Percentiles rank a stretch among this genome's conserved stretches.
Conservation (phyloP, 1,140 invertebrate species). For the Drosophila tristis region DNA sequence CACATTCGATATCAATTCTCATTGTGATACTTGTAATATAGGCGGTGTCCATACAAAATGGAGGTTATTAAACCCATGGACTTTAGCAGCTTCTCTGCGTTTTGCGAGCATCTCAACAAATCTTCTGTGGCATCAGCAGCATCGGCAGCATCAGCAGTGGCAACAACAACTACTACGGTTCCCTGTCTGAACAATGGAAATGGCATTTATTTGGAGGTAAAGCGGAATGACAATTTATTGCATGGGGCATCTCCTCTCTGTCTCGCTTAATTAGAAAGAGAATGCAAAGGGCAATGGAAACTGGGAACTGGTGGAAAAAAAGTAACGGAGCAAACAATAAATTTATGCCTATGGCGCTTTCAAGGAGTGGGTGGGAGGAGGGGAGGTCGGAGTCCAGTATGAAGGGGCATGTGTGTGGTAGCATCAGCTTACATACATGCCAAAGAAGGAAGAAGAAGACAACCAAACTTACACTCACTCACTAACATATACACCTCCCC, state of each 20-base stretch:
- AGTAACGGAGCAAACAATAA: slow-evolving; percentile 75
- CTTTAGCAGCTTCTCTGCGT: slow-evolving; percentile 83
- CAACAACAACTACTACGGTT: slow-evolving; percentile 19
- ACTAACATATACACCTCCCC: slow-evolving; percentile 21
- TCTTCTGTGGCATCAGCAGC: slow-evolving; percentile 60
- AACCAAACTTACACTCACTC: slow-evolving; percentile 46
- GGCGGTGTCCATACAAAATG: slow-evolving; percentile 54
- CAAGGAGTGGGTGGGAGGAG: neutral
- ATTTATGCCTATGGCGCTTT: slow-evolving; percentile 81
- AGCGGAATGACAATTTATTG: slow-evolving; percentile 66
- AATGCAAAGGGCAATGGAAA: slow-evolving; percentile 59
- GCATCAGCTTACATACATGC: too few species aligned
- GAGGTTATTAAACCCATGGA: slow-evolving; percentile 84
- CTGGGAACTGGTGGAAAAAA: slow-evolving; percentile 45
- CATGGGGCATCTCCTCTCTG: slow-evolving; percentile 26
- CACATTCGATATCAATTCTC: slow-evolving; percentile 57
- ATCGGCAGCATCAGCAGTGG: slow-evolving; percentile 30
- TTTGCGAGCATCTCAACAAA: slow-evolving; percentile 83
- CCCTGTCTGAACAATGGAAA: slow-evolving; percentile 63
- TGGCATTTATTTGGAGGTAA: slow-evolving; percentile 73
- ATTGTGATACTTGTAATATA: slow-evolving; percentile 41
- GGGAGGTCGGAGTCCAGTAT: neutral
- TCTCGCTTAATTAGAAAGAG: slow-evolving; percentile 76
- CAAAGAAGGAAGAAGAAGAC: slow-evolving; percentile 17
- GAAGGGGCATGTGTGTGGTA: neutral